Percentiles rank a stretch among this genome's conserved stretches.
Evolutionary conservation across 2,113 vertebrate species (phyloP).

Genomic region (Enhydra lutris): DNA sequence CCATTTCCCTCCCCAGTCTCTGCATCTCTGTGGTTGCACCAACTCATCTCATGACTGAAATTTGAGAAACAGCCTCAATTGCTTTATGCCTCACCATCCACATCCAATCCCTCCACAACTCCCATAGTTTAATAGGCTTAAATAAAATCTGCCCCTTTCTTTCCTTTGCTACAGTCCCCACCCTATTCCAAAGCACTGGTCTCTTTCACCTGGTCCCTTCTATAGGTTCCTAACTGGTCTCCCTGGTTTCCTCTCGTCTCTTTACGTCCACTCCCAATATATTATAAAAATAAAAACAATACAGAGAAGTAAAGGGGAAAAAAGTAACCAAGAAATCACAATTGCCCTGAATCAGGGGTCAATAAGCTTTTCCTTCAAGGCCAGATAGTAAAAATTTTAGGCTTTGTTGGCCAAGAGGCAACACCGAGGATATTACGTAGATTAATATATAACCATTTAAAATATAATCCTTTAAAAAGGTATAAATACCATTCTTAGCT

Average conservation of each 20-base stretch:
- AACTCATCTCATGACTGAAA: background rate
- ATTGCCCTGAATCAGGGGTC: background rate
- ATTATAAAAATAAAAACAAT: background rate
- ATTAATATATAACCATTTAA: background rate
- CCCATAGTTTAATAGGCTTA: background rate
- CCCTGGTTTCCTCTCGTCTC: background rate
- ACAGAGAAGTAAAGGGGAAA: background rate
- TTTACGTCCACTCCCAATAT: background rate
- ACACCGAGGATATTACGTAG: background rate
- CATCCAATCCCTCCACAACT: background rate
- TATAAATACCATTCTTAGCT: background rate
- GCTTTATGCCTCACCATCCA: background rate
- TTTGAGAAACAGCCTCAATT: background rate
- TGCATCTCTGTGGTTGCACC: background rate
- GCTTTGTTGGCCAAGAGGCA: constrained; percentile 4
- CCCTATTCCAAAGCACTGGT: background rate
- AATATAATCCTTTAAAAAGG: background rate
- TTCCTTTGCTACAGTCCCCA: background rate
- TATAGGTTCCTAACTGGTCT: background rate
- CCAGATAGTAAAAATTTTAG: background rate
- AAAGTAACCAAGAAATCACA: background rate
- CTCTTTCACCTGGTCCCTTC: background rate
- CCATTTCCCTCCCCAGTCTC: background rate
- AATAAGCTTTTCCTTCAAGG: background rate
- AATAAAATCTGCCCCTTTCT: background rate